A percentile compares a stretch with the other conserved stretches of the same genome.
These are phyloP conservation scores for Indicator maculatus DNA, from an alignment of 2,113 vertebrate genomes.

Conservation along the genomic window DNA sequence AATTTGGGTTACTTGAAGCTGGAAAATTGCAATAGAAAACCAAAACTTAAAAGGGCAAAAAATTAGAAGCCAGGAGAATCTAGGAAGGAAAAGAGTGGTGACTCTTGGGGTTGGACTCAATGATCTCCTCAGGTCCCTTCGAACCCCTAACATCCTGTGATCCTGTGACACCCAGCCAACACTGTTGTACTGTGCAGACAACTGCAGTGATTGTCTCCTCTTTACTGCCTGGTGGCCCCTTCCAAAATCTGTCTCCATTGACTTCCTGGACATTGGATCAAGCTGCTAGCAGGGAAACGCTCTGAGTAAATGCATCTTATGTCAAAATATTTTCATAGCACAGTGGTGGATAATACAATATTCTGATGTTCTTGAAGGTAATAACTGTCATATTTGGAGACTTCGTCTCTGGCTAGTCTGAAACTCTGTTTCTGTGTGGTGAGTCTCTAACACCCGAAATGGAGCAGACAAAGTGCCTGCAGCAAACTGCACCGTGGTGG, in stretches of 20 bases:
- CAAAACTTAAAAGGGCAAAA: neutral
- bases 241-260: neutral
- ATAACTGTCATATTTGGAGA: neutral
- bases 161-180: neutral
- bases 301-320: neutral
- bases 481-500: neutral
- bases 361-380: neutral
- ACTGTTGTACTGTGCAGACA: neutral
- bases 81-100: neutral
- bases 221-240: neutral
- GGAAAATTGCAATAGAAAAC: neutral
- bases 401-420: neutral
- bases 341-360: neutral
- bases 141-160: no score
- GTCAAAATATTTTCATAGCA: neutral
- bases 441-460: neutral
- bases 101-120: neutral
- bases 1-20: neutral
- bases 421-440: neutral
- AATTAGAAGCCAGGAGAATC: neutral
- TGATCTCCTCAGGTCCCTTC: no score
- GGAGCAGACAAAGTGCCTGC: neutral
- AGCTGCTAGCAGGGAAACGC: neutral
- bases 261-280: neutral
- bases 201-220: neutral